phyloP scores from a whole-genome alignment of 37 sponge, comb jelly and placozoan species.

The Chondrilla cf. caribensis region DNA sequence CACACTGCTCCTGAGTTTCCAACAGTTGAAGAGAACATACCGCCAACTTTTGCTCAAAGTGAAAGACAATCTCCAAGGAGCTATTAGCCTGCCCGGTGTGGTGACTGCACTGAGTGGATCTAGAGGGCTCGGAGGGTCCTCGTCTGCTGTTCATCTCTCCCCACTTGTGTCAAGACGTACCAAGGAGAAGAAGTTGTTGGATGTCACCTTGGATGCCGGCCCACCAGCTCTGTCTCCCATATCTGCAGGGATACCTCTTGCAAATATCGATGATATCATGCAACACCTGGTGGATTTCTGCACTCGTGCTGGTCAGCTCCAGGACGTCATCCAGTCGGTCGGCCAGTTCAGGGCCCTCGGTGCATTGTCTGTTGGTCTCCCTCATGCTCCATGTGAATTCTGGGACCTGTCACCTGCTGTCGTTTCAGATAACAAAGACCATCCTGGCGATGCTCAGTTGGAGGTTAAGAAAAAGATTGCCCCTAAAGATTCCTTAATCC shows the following conservation, averaged over 20 bases:
- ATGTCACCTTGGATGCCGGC: neutral
- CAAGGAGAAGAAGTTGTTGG: neutral
- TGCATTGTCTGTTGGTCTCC: slow-evolving; percentile 43
- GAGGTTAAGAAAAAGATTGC: neutral
- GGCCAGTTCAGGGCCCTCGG: slow-evolving; percentile 41
- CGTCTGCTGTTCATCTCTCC: neutral
- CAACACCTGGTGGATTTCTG: slow-evolving; percentile 29
- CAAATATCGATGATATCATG: slow-evolving; percentile 24
- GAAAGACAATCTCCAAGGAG: neutral
- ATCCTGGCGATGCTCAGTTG: neutral
- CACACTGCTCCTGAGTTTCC: slow-evolving; percentile 30
- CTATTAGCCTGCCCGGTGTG: neutral
- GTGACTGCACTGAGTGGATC: neutral
- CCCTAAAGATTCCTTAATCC: neutral
- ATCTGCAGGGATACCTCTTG: slow-evolving; percentile 37
- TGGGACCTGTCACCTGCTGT: neutral
- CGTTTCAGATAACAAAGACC: neutral
- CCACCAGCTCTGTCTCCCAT: slow-evolving; percentile 5
- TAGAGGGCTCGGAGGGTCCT: neutral
- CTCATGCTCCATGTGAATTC: slow-evolving; percentile 27
- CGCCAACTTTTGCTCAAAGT: neutral
- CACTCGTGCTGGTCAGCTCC: slow-evolving; percentile 28
- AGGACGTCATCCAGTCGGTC: slow-evolving; percentile 45
- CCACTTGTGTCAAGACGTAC: neutral
- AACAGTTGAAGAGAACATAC: neutral